Percentiles rank a stretch among this genome's conserved stretches.
Conservation (phyloP, 2,888 invertebrate genomes). For the Conus canariensis region DNA sequence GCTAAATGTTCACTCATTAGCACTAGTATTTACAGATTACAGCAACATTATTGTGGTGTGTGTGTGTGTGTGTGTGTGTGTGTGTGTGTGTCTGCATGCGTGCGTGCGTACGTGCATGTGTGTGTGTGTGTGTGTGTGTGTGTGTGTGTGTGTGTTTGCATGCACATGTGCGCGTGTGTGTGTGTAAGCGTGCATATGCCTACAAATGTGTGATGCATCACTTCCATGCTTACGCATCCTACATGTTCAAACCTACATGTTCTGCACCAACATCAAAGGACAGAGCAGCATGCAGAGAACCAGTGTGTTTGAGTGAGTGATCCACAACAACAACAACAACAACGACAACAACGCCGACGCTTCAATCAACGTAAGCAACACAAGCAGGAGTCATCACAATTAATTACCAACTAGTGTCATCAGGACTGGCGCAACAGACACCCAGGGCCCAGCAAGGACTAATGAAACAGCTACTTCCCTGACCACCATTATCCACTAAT, state of each 20-base stretch:
- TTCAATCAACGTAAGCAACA: neutral
- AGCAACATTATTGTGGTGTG: neutral
- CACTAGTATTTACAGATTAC: too few species aligned
- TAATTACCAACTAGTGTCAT: neutral
- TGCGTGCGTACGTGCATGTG: neutral
- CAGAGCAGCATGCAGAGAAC: neutral
- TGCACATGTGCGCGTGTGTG: neutral
- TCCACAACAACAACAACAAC: too few species aligned
- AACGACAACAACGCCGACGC: too few species aligned
- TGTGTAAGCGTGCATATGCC: neutral
- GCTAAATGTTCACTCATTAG: too few species aligned
- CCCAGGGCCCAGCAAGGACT: neutral
- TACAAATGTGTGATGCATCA: too few species aligned
- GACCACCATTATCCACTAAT: neutral
- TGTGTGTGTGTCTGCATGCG: neutral
- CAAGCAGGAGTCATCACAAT: neutral
- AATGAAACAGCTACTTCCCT: neutral
- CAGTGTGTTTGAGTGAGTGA: neutral
- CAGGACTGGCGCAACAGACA: neutral
- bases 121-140: neutral
- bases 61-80: constrained; percentile 5
- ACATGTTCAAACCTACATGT: too few species aligned
- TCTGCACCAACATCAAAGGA: neutral
- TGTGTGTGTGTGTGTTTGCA: neutral
- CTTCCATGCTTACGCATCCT: neutral